These are phyloP conservation scores for Thaumetopoea pityocampa DNA, from an alignment of 1,140 invertebrate genomes.

Conservation along the genomic window DNA sequence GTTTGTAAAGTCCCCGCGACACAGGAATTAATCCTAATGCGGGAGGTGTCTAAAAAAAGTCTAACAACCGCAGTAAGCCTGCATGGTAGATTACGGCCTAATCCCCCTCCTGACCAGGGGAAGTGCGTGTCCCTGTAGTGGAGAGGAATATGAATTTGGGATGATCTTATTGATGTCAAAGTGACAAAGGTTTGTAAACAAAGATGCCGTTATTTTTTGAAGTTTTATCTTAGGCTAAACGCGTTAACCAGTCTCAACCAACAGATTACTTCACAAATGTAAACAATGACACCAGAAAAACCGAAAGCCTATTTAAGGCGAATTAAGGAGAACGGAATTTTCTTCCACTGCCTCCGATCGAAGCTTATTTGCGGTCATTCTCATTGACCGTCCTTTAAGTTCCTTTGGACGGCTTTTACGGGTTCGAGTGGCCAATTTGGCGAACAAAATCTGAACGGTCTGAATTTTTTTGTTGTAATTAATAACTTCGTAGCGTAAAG, in stretches of 20 bases:
- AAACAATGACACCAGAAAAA: slow-evolving; percentile 50
- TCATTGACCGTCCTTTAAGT: slow-evolving; percentile 75
- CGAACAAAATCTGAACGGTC: slow-evolving; percentile 71
- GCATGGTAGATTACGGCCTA: no score
- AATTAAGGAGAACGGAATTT: slow-evolving; percentile 71
- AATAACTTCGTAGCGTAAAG: slow-evolving; percentile 53
- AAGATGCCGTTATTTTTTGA: no score
- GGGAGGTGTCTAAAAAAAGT: no score
- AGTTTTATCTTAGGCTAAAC: no score
- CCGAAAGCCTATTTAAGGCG: slow-evolving; percentile 61
- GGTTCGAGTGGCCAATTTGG: slow-evolving; percentile 73
- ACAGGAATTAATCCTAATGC: no score
- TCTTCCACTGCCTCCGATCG: slow-evolving; percentile 60
- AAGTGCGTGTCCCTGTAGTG: no score
- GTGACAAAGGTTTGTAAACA: no score
- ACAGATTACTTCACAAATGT: slow-evolving; percentile 57
- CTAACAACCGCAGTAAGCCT: no score
- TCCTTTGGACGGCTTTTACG: slow-evolving; percentile 71
- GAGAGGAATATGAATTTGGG: no score
- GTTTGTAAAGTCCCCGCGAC: no score
- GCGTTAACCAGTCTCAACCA: slow-evolving; percentile 20
- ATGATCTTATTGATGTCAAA: no score
- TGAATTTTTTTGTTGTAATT: slow-evolving; percentile 73
- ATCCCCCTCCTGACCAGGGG: no score
- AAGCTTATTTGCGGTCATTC: slow-evolving; percentile 75